phyloP scores from a whole-genome alignment of 2,797 vertebrate species.

The Vultur gryphus region DNA sequence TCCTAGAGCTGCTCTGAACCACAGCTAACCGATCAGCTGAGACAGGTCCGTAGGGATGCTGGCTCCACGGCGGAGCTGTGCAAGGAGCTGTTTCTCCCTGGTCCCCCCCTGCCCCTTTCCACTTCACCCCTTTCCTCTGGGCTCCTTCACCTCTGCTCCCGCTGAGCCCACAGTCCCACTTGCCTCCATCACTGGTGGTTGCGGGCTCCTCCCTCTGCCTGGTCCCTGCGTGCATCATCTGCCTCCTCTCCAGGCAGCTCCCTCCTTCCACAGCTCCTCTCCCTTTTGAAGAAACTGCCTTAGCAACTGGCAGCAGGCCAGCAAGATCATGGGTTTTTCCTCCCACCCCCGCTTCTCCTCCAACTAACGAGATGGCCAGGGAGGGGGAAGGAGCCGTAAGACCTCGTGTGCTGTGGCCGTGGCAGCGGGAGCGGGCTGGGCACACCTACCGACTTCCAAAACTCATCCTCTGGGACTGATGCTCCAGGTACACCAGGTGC shows the following conservation, averaged over 20 bases:
- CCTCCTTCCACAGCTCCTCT: background rate
- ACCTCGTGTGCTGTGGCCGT: fast-evolving
- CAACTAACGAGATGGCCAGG: background rate
- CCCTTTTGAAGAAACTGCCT: background rate
- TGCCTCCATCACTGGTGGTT: background rate
- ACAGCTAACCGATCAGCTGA: background rate
- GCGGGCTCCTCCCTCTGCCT: background rate
- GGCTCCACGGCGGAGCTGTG: background rate
- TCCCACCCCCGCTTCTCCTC: background rate
- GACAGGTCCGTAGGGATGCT: background rate
- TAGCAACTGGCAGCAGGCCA: slow-evolving; percentile 32
- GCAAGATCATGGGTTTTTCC: background rate
- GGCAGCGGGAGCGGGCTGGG: background rate
- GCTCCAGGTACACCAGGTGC: background rate
- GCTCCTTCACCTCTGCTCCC: background rate
- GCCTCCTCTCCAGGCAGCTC: background rate
- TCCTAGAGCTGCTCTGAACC: background rate
- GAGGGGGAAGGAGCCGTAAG: background rate
- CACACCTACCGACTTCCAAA: background rate
- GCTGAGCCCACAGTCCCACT: fast-evolving
- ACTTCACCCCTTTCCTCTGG: background rate
- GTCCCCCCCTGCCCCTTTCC: background rate
- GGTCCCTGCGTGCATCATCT: background rate
- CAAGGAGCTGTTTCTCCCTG: background rate
- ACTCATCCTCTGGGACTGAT: background rate